phyloP scores from a whole-genome alignment of 2,888 invertebrate genomes.

The Pherbina coryleti region DNA sequence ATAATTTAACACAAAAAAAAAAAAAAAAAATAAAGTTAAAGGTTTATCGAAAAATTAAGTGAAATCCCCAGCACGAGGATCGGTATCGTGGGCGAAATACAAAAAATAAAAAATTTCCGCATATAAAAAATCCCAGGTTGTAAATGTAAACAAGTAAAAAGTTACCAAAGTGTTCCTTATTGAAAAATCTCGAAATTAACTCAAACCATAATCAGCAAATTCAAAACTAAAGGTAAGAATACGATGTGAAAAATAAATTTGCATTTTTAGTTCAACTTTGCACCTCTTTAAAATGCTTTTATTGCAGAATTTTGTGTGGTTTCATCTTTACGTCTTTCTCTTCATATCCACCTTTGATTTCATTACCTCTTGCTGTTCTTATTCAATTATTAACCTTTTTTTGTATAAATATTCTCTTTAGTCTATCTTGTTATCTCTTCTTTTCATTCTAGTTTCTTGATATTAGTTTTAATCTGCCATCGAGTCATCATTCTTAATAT shows the following conservation, averaged over 20 bases:
- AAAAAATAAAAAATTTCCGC: neutral
- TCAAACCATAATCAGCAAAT: neutral
- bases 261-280: no score
- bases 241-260: no score
- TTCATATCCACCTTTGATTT: neutral
- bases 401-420: neutral
- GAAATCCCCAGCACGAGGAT: constrained; percentile 63
- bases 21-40: neutral
- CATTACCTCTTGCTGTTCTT: neutral
- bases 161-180: constrained; percentile 56
- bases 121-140: no score
- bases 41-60: neutral
- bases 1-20: neutral
- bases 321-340: neutral
- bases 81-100: constrained; percentile 57
- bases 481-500: constrained; percentile 29
- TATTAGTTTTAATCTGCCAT: neutral
- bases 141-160: neutral
- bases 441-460: constrained; percentile 10
- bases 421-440: neutral
- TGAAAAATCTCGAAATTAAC: constrained; percentile 1
- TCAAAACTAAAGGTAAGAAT: neutral
- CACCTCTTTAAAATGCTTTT: no score
- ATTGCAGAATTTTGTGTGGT: neutral
- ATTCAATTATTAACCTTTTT: neutral